These are phyloP conservation scores for Catagonus wagneri DNA, from an alignment of 2,113 vertebrate species.

Conservation along the genomic window DNA sequence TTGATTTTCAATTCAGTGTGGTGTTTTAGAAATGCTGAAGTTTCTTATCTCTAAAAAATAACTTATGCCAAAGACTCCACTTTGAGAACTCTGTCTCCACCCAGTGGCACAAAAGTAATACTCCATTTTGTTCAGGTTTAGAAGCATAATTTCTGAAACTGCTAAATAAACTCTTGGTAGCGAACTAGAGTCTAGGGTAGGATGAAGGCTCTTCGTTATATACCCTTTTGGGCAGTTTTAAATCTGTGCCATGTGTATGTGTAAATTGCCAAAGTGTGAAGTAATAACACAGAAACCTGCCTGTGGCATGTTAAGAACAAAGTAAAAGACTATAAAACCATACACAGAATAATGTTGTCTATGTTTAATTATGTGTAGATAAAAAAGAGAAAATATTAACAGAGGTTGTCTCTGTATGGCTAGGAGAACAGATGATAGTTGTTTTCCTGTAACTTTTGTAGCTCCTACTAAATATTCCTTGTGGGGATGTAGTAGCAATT, in stretches of 20 bases:
- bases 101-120: constrained; percentile 55
- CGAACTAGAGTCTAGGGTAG: neutral
- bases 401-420: neutral
- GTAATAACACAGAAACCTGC: neutral
- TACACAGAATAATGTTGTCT: neutral
- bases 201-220: neutral
- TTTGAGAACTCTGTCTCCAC: constrained; percentile 66
- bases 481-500: neutral
- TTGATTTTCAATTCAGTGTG: neutral
- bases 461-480: neutral
- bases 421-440: neutral
- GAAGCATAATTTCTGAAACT: neutral
- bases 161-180: neutral
- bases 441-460: constrained; percentile 27
- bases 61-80: neutral
- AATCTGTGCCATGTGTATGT: neutral
- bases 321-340: neutral
- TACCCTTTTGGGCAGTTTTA: neutral
- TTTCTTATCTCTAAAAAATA: constrained; percentile 24
- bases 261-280: neutral
- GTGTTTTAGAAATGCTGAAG: constrained; percentile 43
- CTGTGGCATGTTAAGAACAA: neutral
- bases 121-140: neutral
- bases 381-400: neutral
- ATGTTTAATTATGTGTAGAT: neutral